Conservation (phyloP, 2,888 invertebrate species). For the Agonopterix subpropinquella region DNA sequence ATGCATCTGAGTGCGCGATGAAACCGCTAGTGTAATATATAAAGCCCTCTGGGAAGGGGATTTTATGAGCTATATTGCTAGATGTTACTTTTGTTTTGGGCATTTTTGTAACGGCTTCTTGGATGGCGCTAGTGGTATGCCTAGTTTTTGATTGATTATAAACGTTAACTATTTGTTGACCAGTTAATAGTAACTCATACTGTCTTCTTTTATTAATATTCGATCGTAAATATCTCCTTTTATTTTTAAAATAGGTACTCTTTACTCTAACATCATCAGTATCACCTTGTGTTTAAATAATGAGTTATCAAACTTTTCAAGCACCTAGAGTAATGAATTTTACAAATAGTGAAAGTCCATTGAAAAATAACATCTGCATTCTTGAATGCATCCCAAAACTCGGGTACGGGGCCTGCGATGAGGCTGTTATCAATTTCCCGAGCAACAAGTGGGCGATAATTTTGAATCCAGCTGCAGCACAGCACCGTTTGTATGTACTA, state of each 20-base stretch:
- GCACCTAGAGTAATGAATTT: too few relatives aligned
- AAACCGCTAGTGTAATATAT: constrained; percentile 65
- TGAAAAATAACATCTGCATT: constrained; percentile 29
- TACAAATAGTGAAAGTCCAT: too few relatives aligned
- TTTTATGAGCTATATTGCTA: constrained; percentile 54
- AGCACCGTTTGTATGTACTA: constrained; percentile 24
- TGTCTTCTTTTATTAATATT: too few relatives aligned
- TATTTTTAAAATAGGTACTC: too few relatives aligned
- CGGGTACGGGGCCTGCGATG: constrained; percentile 34
- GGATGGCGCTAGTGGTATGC: constrained; percentile 8
- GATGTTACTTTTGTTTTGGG: constrained; percentile 44
- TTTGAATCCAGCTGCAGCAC: constrained; percentile 58
- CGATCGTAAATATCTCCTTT: too few relatives aligned
- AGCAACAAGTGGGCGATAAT: constrained; percentile 74
- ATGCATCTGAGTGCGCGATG: constrained; percentile 70
- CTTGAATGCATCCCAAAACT: constrained; percentile 60
- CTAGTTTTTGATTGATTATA: not conserved
- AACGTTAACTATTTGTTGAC: too few relatives aligned
- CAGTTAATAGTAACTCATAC: too few relatives aligned
- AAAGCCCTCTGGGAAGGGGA: constrained; percentile 55
- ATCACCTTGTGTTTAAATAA: too few relatives aligned
- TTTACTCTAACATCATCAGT: too few relatives aligned
- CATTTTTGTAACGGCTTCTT: constrained; percentile 25
- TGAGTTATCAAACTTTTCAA: too few relatives aligned
- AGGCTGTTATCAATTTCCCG: constrained; percentile 69